These are phyloP conservation scores for Merodon equestris DNA, from an alignment of 2,888 invertebrate genomes.

Conservation along the genomic window DNA sequence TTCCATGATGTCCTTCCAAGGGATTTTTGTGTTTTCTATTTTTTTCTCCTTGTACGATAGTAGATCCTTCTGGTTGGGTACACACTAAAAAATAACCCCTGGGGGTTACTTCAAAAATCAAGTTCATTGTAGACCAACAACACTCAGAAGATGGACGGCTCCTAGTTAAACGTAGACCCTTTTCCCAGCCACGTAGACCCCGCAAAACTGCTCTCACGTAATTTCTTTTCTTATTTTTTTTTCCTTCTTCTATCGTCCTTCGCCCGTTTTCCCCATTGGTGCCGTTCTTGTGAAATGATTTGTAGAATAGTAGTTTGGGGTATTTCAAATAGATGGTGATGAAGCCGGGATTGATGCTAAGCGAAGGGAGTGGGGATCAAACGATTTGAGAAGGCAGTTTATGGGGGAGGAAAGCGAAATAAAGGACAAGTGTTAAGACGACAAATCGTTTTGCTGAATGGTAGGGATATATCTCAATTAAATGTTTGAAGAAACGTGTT, in stretches of 20 bases:
- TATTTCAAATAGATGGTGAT: constrained; percentile 9
- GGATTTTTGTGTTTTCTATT: constrained; percentile 33
- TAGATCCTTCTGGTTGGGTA: constrained; percentile 60
- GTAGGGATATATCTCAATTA: constrained; percentile 41
- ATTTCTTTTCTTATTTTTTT: constrained; percentile 6
- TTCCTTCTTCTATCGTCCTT: background rate
- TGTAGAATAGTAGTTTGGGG: constrained; percentile 52
- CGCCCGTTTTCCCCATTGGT: background rate
- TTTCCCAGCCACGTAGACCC: constrained; percentile 29
- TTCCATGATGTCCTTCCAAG: constrained; percentile 64
- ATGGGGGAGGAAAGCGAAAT: background rate
- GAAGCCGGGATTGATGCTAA: constrained; percentile 12
- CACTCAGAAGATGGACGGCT: constrained; percentile 29
- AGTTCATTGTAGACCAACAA: constrained; percentile 57
- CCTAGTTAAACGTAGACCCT: constrained; percentile 55
- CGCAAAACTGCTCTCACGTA: constrained; percentile 41
- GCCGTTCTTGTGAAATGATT: constrained; percentile 51
- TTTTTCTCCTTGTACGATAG: background rate
- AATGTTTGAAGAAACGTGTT: constrained; percentile 9
- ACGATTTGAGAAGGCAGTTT: constrained; percentile 20
- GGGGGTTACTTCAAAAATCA: constrained; percentile 67
- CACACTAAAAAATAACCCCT: constrained; percentile 55
- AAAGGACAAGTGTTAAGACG: constrained; percentile 49
- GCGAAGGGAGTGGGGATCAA: constrained; percentile 14
- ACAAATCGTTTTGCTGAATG: constrained; percentile 51